Conservation (phyloP, 2,888 invertebrate species). For the Acanthosepion esculentum region DNA sequence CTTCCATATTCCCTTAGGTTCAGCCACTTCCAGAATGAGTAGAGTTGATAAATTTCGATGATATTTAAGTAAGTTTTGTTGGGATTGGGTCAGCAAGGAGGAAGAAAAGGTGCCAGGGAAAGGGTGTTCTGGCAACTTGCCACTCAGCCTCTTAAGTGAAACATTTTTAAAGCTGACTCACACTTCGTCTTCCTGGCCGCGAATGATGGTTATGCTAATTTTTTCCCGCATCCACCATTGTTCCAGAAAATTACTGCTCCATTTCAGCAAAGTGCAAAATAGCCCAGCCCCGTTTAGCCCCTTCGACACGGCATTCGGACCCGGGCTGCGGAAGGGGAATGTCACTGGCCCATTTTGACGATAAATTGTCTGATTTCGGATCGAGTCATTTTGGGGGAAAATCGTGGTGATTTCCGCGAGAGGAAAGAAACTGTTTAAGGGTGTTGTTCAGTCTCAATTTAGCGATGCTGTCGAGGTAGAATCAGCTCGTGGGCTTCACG, state of each 20-base stretch:
- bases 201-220: slow-evolving; percentile 8
- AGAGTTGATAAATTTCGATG: not conserved
- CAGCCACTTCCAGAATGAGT: not conserved
- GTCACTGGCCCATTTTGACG: not conserved
- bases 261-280: not conserved
- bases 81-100: not conserved
- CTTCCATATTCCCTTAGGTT: not conserved
- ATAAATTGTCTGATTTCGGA: not conserved
- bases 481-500: not conserved
- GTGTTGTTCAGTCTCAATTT: not conserved
- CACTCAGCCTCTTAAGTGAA: not conserved
- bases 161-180: not conserved
- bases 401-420: slow-evolving; percentile 16
- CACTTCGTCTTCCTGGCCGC: not conserved
- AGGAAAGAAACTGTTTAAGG: slow-evolving; percentile 16
- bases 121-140: not conserved
- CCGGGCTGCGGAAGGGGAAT: slow-evolving; percentile 12
- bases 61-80: not conserved
- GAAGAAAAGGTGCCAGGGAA: not conserved
- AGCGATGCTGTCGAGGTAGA: not conserved
- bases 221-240: not conserved
- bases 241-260: not conserved
- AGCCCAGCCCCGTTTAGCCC: not conserved
- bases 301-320: slow-evolving; percentile 18
- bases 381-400: not conserved